phyloP scores from a whole-genome alignment of 2,113 vertebrate species.

The Myrmecobius fasciatus region DNA sequence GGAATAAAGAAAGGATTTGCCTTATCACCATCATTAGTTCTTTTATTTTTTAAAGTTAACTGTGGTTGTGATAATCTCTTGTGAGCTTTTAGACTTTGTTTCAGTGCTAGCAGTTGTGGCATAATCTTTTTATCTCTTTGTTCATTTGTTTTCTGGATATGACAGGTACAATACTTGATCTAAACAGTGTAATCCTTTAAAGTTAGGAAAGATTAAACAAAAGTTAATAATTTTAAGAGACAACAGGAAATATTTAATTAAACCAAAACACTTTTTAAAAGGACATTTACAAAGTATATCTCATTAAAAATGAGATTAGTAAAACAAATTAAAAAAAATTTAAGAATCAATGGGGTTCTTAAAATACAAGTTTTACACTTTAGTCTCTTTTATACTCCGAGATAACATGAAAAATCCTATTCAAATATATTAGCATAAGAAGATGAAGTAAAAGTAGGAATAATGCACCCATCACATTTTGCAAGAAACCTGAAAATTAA shows the following conservation, averaged over 20 bases:
- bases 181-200: neutral
- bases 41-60: too few relatives aligned
- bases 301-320: neutral
- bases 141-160: too few relatives aligned
- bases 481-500: neutral
- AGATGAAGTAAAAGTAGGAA: neutral
- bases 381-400: neutral
- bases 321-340: neutral
- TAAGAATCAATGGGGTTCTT: neutral
- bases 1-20: too few relatives aligned
- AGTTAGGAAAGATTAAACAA: neutral
- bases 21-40: too few relatives aligned
- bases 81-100: too few relatives aligned
- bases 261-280: neutral
- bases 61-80: too few relatives aligned
- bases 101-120: too few relatives aligned
- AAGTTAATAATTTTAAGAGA: neutral
- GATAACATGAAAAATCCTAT: neutral
- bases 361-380: neutral
- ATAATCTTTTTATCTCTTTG: too few relatives aligned
- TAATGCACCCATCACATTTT: neutral
- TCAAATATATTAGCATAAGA: neutral
- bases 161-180: neutral
- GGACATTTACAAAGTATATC: neutral
- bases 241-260: neutral